A percentile compares a stretch with the other conserved stretches of the same genome.
phyloP scores from a whole-genome alignment of 2,797 vertebrate species.

The Epinephelus malabaricus region DNA sequence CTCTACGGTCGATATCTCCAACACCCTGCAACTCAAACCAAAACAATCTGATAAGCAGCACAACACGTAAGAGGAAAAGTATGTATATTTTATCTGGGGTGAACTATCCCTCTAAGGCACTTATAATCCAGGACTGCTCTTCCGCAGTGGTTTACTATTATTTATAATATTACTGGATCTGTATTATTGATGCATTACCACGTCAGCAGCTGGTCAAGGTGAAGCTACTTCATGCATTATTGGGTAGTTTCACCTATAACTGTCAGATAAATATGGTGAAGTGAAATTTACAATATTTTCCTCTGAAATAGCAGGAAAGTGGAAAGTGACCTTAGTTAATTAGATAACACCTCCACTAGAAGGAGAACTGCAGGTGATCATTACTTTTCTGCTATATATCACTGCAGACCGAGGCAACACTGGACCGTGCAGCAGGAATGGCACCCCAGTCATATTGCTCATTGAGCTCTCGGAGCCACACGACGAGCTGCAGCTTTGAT shows the following conservation, averaged over 20 bases:
- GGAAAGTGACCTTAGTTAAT: not conserved
- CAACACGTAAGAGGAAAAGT: too few species aligned
- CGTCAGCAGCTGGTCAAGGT: not conserved
- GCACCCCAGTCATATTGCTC: not conserved
- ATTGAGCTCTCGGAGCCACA: slow-evolving; percentile 23
- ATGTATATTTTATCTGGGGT: too few species aligned
- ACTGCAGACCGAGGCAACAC: slow-evolving; percentile 20
- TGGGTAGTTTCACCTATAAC: not conserved
- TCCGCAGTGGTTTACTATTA: not conserved
- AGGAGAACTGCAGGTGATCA: not conserved
- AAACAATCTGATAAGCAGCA: too few species aligned
- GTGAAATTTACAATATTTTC: not conserved
- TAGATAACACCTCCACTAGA: not conserved
- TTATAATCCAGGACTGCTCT: not conserved
- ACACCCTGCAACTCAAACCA: too few species aligned
- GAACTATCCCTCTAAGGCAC: not conserved
- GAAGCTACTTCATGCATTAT: not conserved
- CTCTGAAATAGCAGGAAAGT: not conserved
- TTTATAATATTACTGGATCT: slow-evolving; percentile 2
- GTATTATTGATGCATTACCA: not conserved
- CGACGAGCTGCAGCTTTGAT: slow-evolving; percentile 47
- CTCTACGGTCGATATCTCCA: too few species aligned
- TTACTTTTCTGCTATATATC: slow-evolving; percentile 1
- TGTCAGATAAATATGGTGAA: not conserved
- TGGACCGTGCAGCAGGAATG: slow-evolving; percentile 1